Base-by-base conservation (phyloP, 2,797 vertebrate species). In the Ptychobarbus kaznakovi region DNA sequence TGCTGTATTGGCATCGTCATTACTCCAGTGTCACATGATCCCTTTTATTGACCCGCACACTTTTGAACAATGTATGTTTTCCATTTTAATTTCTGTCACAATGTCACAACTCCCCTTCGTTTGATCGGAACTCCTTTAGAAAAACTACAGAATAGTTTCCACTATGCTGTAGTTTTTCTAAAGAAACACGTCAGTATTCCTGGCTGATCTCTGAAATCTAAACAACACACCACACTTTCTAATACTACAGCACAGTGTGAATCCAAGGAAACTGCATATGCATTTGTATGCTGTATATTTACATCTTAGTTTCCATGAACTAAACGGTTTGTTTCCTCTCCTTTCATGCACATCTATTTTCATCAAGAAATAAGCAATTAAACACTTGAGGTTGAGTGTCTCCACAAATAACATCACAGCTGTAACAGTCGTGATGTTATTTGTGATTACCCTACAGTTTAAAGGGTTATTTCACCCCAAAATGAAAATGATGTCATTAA, bases 171-270 rank as follows among this genome's bases (percentile, higher is more conserved):
- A 81, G 53, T 44, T 74, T 61, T 32, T 63, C 6, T 38, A 56
- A 58, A 72, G n/a, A 58, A 72, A 42, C 5, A 2, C 42, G 5
- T 42, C 46, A 44, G 25, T 68, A 32, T 72, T 56, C 46, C 32
- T 56, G 56, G 13, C 20, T 77, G 42, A 35, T 68, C 18, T 28
- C 9, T 63, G 2, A 66, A 46, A 42, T 70, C 20, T 42, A 12
- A 80, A 22, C 42, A 68, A 80, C 32, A 68, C 20, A 22, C 13
- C 25, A 80, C 12, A 69, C 22, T 6, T 68, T 35, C 11, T 15
- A 66, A 51, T 15, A 66, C 25, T 80, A 46, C 25, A 80, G 32
- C 22, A 79, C 22, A 65, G 25, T 80, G 44, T 80, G 44, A 38
- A 58, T 70, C 42, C 66, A 56, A 18, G 25, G 10, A 66, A 68